phyloP scores from a whole-genome alignment of 2,888 invertebrate genomes.

The Icerya purchasi region DNA sequence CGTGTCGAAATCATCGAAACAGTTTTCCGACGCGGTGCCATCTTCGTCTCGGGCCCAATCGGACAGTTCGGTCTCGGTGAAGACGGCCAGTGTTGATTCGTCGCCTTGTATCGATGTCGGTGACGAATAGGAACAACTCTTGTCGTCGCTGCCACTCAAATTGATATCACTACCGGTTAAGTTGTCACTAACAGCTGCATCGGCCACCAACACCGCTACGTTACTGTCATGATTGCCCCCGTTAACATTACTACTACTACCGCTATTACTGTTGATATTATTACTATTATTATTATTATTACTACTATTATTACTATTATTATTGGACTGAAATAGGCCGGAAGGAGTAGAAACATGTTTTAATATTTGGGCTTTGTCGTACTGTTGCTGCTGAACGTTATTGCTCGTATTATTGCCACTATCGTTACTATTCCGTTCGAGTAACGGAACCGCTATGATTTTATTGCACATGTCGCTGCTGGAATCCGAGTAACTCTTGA shows the following conservation, averaged over 20 bases:
- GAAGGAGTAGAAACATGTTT: constrained; percentile 20
- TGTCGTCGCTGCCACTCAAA: constrained; percentile 19
- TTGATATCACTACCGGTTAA: constrained; percentile 13
- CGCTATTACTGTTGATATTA: constrained; percentile 6
- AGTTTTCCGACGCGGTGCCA: constrained; percentile 42
- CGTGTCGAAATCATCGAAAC: constrained; percentile 41
- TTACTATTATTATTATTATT: constrained; percentile 1
- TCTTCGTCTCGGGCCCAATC: constrained; percentile 71
- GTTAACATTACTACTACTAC: constrained; percentile 6
- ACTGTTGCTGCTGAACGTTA: too few relatives aligned
- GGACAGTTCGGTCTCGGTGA: constrained; percentile 70
- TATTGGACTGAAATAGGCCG: constrained; percentile 18
- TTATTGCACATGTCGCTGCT: constrained; percentile 12
- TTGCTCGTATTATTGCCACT: too few relatives aligned
- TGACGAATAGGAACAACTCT: constrained; percentile 35
- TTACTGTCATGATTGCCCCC: constrained; percentile 2
- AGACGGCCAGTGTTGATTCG: constrained; percentile 41
- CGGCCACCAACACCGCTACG: background rate
- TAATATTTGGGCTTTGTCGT: constrained; percentile 17
- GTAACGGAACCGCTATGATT: constrained; percentile 20
- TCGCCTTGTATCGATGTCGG: constrained; percentile 29
- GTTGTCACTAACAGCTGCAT: background rate
- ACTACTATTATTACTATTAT: constrained; percentile 9
- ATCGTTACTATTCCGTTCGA: constrained; percentile 15
- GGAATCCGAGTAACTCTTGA: background rate